phyloP scores from a whole-genome alignment of 2,888 invertebrate genomes.

The Vesta saturnalis region DNA sequence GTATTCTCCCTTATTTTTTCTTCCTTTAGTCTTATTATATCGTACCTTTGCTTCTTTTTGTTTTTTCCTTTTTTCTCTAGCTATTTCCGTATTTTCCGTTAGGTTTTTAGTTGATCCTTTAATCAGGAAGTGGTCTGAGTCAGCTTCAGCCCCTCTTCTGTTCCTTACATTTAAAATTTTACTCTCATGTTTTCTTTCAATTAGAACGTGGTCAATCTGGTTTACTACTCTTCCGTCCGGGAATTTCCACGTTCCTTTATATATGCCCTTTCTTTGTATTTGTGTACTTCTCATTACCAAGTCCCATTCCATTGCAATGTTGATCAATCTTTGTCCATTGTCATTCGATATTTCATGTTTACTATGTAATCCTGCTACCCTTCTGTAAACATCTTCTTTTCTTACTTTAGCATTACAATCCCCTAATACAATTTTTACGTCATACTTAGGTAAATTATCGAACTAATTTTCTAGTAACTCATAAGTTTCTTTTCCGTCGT shows the following conservation, averaged over 20 bases:
- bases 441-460: neutral
- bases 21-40: neutral
- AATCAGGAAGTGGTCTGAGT: no score
- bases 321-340: neutral
- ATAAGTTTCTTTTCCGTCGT: no score
- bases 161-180: neutral
- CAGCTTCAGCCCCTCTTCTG: neutral
- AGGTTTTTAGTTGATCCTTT: no score
- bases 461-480: neutral
- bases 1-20: neutral
- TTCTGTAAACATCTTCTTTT: neutral
- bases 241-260: neutral
- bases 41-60: neutral
- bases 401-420: neutral
- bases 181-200: no score
- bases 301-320: neutral
- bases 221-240: neutral
- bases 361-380: neutral
- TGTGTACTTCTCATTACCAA: constrained; percentile 4
- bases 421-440: constrained; percentile 7
- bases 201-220: neutral
- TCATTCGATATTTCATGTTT: neutral
- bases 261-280: neutral
- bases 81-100: neutral
- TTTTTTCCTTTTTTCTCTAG: neutral